Percentiles rank a stretch among this genome's conserved stretches.
phyloP scores from a whole-genome alignment of 2,113 vertebrate genomes.

The Zootoca vivipara region DNA sequence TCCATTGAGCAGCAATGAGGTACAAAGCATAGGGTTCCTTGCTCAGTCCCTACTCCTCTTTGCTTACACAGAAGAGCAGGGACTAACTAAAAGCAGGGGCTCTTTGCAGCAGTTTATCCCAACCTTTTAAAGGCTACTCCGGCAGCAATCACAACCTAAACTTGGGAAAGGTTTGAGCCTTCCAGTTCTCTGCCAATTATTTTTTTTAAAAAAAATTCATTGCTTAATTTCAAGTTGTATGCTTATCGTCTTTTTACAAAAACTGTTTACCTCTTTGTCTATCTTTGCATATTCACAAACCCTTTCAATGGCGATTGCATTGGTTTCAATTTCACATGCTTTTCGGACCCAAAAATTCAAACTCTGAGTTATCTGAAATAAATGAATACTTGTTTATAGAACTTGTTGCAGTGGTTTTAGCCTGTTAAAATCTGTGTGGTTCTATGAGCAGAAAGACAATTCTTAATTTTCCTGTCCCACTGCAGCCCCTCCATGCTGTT shows the following conservation, averaged over 20 bases:
- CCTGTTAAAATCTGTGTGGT: background rate
- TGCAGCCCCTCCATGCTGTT: no score
- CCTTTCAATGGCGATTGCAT: conserved; percentile 69
- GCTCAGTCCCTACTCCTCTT: no score
- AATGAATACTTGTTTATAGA: background rate
- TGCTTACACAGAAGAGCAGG: no score
- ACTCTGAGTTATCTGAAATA: conserved; percentile 69
- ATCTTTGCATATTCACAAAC: conserved; percentile 70
- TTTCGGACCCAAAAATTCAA: conserved; percentile 70
- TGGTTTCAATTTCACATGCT: conserved; percentile 72
- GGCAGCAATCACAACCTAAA: background rate
- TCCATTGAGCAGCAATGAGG: no score
- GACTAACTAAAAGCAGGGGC: no score
- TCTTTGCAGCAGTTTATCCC: no score
- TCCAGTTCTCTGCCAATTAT: background rate
- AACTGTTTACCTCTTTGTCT: conserved; percentile 68
- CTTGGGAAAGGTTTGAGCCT: background rate
- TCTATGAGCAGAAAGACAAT: background rate
- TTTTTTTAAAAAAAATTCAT: no score
- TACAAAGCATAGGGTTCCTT: no score
- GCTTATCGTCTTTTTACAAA: background rate
- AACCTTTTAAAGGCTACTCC: no score
- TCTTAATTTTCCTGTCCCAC: no score
- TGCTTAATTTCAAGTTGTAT: no score
- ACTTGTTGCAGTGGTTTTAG: background rate